A percentile compares a stretch with the other conserved stretches of the same genome.
Evolutionary conservation across 2,888 invertebrate genomes (phyloP).

Genomic region (Tipula helvola): DNA sequence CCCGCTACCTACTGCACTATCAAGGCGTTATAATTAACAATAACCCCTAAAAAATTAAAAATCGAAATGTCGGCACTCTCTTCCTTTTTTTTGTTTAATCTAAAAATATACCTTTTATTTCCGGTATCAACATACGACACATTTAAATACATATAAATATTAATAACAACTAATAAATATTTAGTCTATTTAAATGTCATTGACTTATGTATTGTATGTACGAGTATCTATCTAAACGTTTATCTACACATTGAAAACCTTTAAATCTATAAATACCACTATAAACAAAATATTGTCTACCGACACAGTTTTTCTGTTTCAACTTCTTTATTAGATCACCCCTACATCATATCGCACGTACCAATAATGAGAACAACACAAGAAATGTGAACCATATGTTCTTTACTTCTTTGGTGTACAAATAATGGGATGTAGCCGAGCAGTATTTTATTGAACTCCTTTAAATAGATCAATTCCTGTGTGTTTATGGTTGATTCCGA

Average conservation of each 20-base stretch:
- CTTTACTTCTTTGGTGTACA: neutral
- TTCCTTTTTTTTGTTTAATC: neutral
- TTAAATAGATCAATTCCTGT: neutral
- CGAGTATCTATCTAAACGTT: neutral
- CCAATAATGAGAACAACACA: neutral
- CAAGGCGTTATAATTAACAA: neutral
- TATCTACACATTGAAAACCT: neutral
- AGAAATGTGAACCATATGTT: neutral
- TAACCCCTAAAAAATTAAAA: too few species aligned
- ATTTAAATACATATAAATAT: neutral
- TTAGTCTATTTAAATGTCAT: neutral
- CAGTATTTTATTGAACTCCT: neutral
- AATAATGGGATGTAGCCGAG: neutral
- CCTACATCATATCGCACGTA: neutral
- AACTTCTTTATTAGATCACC: neutral
- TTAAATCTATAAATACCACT: neutral
- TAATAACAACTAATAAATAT: neutral
- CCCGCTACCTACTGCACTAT: conserved; percentile 11
- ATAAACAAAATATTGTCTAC: neutral
- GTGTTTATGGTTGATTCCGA: neutral
- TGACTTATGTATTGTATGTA: neutral
- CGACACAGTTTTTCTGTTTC: neutral
- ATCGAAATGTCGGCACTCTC: neutral
- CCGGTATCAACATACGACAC: neutral
- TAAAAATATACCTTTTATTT: neutral